Evolutionary conservation across 2,797 vertebrate genomes (phyloP), one percentile per base, ranked within the genome.

Genomic region (Taenioides sp.): DNA sequence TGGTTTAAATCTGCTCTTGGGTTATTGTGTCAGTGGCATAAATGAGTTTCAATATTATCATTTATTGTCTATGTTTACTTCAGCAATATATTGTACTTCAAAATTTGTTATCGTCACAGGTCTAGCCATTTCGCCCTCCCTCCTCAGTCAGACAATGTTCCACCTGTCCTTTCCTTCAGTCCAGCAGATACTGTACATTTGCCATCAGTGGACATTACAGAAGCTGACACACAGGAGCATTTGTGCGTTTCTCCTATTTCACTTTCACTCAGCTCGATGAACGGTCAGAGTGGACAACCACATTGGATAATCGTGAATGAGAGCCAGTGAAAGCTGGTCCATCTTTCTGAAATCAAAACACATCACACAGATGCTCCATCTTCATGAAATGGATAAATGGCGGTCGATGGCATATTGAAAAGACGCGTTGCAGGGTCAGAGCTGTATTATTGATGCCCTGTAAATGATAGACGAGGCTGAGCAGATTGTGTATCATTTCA

Each of bases 381-480:
- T 77, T 80, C 27, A 58, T 49, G 62, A 85, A 78, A 31, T 74
- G 54, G 72, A 85, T 82, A 78, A 87, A 81, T 58, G 55, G 75
- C 66, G 49, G 61, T 64, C 66, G 52, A 59, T 64, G 76, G 80
- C 80, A 82, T 73, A 86, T 73, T 87, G 85, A 87, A 88, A 84
- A 80, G 82, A 84, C 79, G 86, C 82, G 23, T 25, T 34, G 73
- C 86, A 75, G 73, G 85, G 84, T 80, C 77, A 76, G 71, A 74
- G 81, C 80, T 94, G 71, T 70, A 95, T 95, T 94, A 94, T 95
- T 95, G 88, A 95, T 94, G 90, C 18, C 74, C 78, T 93, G 89
- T 94, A 93, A 94, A 94, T 93, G 93, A 94, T 93, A 89, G 86
- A 94, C 82, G 91, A 95, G 89, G 92, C 89, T n/a, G 84, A 93